Base-by-base conservation (phyloP, 2,888 invertebrate species). In the Operophtera brumata region DNA sequence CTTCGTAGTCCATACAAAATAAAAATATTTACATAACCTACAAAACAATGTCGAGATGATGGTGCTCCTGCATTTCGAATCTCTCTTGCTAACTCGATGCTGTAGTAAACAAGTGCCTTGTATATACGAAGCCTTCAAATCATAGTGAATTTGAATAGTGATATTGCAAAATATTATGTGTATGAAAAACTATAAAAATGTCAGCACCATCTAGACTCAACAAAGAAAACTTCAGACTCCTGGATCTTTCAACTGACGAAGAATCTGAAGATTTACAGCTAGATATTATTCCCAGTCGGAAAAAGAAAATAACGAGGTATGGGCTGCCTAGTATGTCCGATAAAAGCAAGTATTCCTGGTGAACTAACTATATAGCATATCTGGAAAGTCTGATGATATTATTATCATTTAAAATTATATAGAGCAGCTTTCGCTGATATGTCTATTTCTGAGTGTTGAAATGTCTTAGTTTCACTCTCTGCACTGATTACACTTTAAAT, bases 201-300 rank as follows among this genome's bases (percentile, higher is more conserved):
- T 84, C 86, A 62, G 64, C 80, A 67, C 80, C 86, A 56, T 75
- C 82, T 28, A 91, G 84, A 78, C 79, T 84, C 68, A 91, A 91
- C 71, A 93, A 93, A 72, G 93, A 93, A 84, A 92, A 92, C 62
- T 93, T 93, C 74, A 92, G 93, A 66, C 89, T 93, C 41, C 76
- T 93, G 69, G 92, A 92, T 70, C 75, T 93, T 59, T 91, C 93
- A 46, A 92, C 92, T 54, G 92, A 92, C 59, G 92, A 91, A 61
- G 92, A 92, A 40, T 92, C 93, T 0, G 92, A 92, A 59, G 87
- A 92, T 57, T 85, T 93, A 39, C 92, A 92, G 70, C 73, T 92
- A 75, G 91, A 92, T 75, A 85, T 92, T 54, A 91, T 92, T 57
- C 92, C 91, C 39, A 92, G 91, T 66, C 79, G 88, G 42, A 90